phyloP scores from a whole-genome alignment of 1,140 invertebrate species.

The Drosophila ohnishii region DNA sequence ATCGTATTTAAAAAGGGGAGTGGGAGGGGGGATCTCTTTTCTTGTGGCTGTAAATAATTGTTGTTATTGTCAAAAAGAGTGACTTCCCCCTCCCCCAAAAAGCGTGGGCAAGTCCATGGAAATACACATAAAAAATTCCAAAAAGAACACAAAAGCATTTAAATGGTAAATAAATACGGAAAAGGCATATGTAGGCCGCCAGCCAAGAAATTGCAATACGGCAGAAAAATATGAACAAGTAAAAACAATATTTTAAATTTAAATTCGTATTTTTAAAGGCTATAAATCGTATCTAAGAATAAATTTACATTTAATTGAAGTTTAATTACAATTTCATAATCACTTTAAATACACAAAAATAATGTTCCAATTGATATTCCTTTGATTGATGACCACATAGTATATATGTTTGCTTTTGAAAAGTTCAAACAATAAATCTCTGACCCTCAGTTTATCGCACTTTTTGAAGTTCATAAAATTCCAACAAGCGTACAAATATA shows the following conservation, averaged over 20 bases:
- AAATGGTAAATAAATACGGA: constrained; percentile 20
- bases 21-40: neutral
- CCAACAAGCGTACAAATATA: constrained; percentile 10
- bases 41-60: constrained; percentile 6
- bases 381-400: neutral
- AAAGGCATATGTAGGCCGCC: neutral
- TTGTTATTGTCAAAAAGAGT: constrained; percentile 33
- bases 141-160: constrained; percentile 3
- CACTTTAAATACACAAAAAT: neutral
- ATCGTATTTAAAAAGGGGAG: constrained; percentile 2
- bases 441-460: constrained; percentile 26
- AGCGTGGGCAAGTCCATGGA: constrained; percentile 11
- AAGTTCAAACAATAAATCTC: constrained; percentile 8
- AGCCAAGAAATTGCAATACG: constrained; percentile 1
- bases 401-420: neutral
- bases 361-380: neutral
- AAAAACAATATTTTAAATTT: neutral
- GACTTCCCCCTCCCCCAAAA: constrained; percentile 9
- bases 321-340: neutral
- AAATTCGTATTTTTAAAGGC: too few species aligned
- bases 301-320: too few species aligned
- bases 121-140: constrained; percentile 1
- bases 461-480: constrained; percentile 19
- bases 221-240: neutral
- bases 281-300: neutral